These are phyloP conservation scores for Trilocha varians DNA, from an alignment of 2,888 invertebrate genomes.

Conservation along the genomic window DNA sequence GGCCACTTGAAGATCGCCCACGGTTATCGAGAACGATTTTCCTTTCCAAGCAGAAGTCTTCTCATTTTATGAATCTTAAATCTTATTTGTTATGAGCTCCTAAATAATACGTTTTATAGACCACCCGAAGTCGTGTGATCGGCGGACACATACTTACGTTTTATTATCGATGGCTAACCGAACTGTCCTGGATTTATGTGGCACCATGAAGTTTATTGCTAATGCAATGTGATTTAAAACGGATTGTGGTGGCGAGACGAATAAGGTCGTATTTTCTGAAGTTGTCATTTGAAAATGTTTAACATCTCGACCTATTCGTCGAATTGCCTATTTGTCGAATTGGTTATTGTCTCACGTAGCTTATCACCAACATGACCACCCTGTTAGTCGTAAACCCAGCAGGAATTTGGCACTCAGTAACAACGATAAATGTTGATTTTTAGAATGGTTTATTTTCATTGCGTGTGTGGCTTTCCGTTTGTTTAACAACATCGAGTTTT, in stretches of 20 bases:
- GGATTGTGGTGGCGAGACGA: constrained; percentile 16
- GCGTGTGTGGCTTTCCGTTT: constrained; percentile 32
- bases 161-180: constrained; percentile 46
- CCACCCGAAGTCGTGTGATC: constrained; percentile 45
- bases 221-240: constrained; percentile 34
- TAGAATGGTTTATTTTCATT: constrained; percentile 25
- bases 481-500: constrained; percentile 36
- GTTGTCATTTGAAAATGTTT: not conserved
- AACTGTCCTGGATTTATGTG: constrained; percentile 53
- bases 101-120: constrained; percentile 69
- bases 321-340: not conserved
- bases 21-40: not conserved
- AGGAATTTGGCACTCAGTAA: not conserved
- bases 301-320: not conserved
- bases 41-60: constrained; percentile 24
- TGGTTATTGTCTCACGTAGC: not conserved
- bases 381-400: not conserved
- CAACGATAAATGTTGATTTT: not conserved
- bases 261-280: constrained; percentile 4
- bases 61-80: constrained; percentile 62
- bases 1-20: constrained; percentile 30
- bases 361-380: not conserved
- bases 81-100: constrained; percentile 62
- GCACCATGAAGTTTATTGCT: constrained; percentile 54
- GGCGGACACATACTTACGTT: constrained; percentile 55